These are phyloP conservation scores for Haliclona indistincta DNA, from an alignment of 37 sponge, comb jelly and placozoan genomes.

Conservation along the genomic window DNA sequence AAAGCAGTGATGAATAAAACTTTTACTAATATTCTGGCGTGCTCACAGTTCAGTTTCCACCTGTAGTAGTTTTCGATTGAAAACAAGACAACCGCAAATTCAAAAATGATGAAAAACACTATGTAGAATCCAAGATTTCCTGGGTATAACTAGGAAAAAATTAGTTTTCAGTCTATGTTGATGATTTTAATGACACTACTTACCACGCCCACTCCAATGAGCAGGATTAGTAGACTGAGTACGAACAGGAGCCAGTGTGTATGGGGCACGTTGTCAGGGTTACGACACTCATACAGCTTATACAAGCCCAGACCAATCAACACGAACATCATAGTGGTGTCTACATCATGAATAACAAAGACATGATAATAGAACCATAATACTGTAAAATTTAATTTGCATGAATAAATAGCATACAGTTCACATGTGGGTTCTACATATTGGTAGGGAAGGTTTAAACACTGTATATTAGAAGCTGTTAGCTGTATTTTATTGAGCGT, in stretches of 20 bases:
- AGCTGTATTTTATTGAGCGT: too few species aligned
- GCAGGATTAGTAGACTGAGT: conserved; percentile 46
- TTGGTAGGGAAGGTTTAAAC: too few species aligned
- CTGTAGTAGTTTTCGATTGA: conserved; percentile 55
- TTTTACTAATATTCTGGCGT: neutral
- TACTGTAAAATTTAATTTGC: neutral
- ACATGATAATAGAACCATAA: neutral
- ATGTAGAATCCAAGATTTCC: conserved; percentile 22
- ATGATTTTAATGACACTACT: neutral
- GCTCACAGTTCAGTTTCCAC: conserved; percentile 16
- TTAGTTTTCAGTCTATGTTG: neutral
- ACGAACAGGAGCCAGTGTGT: conserved; percentile 65
- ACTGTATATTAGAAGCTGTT: too few species aligned
- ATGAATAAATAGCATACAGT: too few species aligned
- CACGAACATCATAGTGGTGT: conserved; percentile 87
- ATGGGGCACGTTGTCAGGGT: conserved; percentile 72
- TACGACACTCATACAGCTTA: conserved; percentile 68
- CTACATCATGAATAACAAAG: conserved; percentile 4
- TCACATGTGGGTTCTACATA: too few species aligned
- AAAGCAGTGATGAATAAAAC: conserved; percentile 1
- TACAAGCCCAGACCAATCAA: conserved; percentile 70
- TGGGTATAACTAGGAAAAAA: conserved; percentile 4
- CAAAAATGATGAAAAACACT: conserved; percentile 33
- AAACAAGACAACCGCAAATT: neutral
- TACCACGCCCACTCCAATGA: conserved; percentile 59